Evolutionary conservation across 1,140 invertebrate genomes (phyloP), one percentile per base, ranked within the genome.

Genomic region (Rhopalosiphum padi): DNA sequence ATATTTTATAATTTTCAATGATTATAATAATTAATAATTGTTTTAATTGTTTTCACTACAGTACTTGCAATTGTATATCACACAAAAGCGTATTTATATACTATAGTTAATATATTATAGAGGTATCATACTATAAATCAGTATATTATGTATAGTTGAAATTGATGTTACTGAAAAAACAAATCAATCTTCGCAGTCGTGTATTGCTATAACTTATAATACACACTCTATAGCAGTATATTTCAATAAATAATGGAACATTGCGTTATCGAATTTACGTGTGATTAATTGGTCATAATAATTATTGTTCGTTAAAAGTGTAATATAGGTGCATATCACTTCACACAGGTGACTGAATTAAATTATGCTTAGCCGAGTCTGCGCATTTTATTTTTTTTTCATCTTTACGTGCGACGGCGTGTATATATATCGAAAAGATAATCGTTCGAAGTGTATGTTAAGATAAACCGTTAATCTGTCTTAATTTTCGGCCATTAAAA

Each of bases 401-500:
- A 2, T 41, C 4, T 68, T n/a, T 68, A 68, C 30, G 11, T n/a
- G 35, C 21, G 7, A 21, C 35, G 35, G n/a, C 8, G 77, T 23
- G 23, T 37, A 7, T 83, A 7, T 83, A 41, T 25, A 85, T 41
- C 41, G 83, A 85, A 41, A 23, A 35, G 23, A 89, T 53, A 53
- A 53, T 89, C 48, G 48, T 51, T 51, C 5, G 6, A 6, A 46
- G 30, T 21, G 85, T 46, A 25, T 15, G n/a, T 23, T 85, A 53
- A 53, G 35, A 89, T 22, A 53, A 51, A 89, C 87, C 46, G 46
- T 87, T 87, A 87, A 53, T 22, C 7, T 21, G 48, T 89, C 21
- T 53, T 7, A 48, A 37, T 89, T 53, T 53, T 89, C 48, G 53
- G 87, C 53, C 46, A 89, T 89, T 89, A 51, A 53, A 89, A 87